A percentile compares a stretch with the other conserved stretches of the same genome.
Conservation (phyloP, 1,140 invertebrate genomes). For the Cotesia glomerata region DNA sequence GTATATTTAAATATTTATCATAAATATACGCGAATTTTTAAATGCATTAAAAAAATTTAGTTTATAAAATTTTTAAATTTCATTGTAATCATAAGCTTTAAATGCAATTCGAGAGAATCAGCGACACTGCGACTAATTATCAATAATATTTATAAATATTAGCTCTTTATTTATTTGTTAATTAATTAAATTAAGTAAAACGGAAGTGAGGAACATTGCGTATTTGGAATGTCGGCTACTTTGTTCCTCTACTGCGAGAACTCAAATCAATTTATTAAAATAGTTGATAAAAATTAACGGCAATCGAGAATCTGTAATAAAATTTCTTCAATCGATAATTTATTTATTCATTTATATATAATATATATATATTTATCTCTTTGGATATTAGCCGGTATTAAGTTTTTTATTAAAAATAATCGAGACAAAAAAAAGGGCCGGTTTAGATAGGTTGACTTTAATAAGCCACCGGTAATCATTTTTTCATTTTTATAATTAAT, state of each 20-base stretch:
- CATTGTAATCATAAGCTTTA: background rate
- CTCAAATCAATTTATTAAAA: background rate
- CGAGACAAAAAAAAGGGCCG: no score
- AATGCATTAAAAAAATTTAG: slow-evolving; percentile 9
- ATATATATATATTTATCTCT: background rate
- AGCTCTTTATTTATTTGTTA: background rate
- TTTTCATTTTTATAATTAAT: no score
- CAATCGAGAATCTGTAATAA: slow-evolving; percentile 13
- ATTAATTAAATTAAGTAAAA: background rate
- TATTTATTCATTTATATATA: background rate
- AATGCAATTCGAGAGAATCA: slow-evolving; percentile 1
- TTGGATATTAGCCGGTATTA: background rate
- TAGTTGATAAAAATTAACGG: no score
- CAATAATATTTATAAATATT: background rate
- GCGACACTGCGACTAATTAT: background rate
- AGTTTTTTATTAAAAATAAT: no score
- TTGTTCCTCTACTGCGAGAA: background rate
- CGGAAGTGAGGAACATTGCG: slow-evolving; percentile 24
- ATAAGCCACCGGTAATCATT: no score
- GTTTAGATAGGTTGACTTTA: no score
- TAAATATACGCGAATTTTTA: background rate
- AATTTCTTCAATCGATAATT: background rate
- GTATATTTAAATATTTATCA: background rate
- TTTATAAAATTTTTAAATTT: background rate
- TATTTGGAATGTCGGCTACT: slow-evolving; percentile 13